Conservation (phyloP, 2,113 vertebrate species). For the Electrona antarctica region DNA sequence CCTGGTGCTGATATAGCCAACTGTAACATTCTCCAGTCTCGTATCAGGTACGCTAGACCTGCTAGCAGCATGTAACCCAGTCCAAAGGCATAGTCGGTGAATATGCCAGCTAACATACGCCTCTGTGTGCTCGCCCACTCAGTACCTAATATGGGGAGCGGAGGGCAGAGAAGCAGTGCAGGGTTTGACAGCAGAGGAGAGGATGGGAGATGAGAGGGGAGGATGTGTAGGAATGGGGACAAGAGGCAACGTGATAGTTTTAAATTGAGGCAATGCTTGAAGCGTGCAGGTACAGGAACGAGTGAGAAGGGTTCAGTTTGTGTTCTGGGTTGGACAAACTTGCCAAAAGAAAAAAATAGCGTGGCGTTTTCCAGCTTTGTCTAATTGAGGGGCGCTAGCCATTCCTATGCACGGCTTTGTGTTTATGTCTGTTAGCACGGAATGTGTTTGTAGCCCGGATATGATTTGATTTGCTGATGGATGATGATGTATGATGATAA, state of each 20-base stretch:
- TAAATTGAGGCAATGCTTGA: slow-evolving; percentile 21
- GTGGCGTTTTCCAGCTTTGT: no score
- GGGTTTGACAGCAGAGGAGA: not conserved
- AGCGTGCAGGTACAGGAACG: slow-evolving; percentile 18
- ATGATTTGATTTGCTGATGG: no score
- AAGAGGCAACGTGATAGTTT: not conserved
- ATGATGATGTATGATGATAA: no score
- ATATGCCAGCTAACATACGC: slow-evolving; percentile 82
- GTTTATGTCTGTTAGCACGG: no score
- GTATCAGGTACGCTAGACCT: slow-evolving; percentile 84
- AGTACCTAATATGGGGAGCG: slow-evolving; percentile 74
- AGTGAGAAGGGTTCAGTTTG: slow-evolving; percentile 1
- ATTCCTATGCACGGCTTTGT: no score
- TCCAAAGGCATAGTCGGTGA: slow-evolving; percentile 84
- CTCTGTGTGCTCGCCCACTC: slow-evolving; percentile 90
- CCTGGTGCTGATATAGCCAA: slow-evolving; percentile 85
- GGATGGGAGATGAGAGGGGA: not conserved
- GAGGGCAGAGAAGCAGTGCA: not conserved
- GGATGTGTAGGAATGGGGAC: not conserved
- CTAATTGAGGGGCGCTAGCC: no score
- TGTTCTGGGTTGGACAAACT: slow-evolving; percentile 20
- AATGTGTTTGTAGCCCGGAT: no score
- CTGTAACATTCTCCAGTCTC: slow-evolving; percentile 91
- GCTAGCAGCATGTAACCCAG: slow-evolving; percentile 88
- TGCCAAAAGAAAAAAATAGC: no score